phyloP scores from a whole-genome alignment of 2,888 invertebrate species.

The Drosophila borborema region DNA sequence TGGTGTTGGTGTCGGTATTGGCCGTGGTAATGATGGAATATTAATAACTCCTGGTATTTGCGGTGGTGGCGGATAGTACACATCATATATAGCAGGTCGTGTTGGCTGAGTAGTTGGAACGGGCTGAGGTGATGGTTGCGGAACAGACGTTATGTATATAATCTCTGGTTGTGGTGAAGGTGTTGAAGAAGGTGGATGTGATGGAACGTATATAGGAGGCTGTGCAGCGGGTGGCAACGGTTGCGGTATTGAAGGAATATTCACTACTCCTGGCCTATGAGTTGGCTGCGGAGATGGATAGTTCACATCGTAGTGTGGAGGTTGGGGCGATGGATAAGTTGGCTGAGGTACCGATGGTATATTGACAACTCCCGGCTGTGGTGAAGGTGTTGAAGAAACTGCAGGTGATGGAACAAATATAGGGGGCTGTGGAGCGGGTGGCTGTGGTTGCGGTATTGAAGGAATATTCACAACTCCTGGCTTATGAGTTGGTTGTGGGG shows the following conservation, averaged over 20 bases:
- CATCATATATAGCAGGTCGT: conserved; percentile 50
- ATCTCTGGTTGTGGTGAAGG: conserved; percentile 25
- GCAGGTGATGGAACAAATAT: conserved; percentile 20
- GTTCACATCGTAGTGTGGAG: conserved; percentile 52
- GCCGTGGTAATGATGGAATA: conserved; percentile 49
- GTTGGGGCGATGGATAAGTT: conserved; percentile 28
- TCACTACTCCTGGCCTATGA: conserved; percentile 32
- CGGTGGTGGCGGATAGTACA: conserved; percentile 65
- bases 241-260: conserved; percentile 36
- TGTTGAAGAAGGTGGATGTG: conserved; percentile 2
- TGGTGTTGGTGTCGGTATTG: conserved; percentile 25
- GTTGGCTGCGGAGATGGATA: conserved; percentile 25
- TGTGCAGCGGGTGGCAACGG: conserved; percentile 17
- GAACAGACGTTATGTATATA: conserved; percentile 37
- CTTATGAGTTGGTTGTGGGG: conserved; percentile 13
- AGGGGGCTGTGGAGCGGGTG: conserved; percentile 24
- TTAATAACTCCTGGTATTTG: conserved; percentile 56
- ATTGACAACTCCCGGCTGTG: conserved; percentile 35
- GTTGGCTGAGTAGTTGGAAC: conserved; percentile 16
- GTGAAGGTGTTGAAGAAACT: conserved; percentile 4
- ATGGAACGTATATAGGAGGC: conserved; percentile 24
- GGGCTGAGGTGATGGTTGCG: conserved; percentile 14
- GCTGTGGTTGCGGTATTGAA: conserved; percentile 18
- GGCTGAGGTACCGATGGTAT: conserved; percentile 38
- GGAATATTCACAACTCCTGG: conserved; percentile 46